A percentile compares a stretch with the other conserved stretches of the same genome.
Evolutionary conservation across 1,140 invertebrate genomes (phyloP).

Genomic region (Listronotus bonariensis): DNA sequence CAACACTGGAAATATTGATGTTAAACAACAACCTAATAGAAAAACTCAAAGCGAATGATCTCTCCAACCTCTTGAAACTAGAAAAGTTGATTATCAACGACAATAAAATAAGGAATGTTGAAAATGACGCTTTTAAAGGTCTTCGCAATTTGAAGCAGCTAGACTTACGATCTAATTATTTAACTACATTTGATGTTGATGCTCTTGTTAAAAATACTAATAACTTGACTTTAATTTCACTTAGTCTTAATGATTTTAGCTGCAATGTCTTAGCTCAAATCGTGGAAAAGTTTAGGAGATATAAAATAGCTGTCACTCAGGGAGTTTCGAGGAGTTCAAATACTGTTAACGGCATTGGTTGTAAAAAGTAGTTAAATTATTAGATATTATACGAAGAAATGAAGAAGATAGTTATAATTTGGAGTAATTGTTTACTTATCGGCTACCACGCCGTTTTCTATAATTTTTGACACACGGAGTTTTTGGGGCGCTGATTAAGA

Average conservation of each 20-base stretch:
- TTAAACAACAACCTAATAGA: slow-evolving; percentile 34
- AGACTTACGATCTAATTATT: slow-evolving; percentile 33
- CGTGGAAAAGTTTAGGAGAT: slow-evolving; percentile 16
- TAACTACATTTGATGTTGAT: slow-evolving; percentile 26
- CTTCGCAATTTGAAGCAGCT: slow-evolving; percentile 25
- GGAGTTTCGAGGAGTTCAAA: slow-evolving; percentile 22
- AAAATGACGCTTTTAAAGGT: slow-evolving; percentile 13
- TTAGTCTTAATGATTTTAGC: slow-evolving; percentile 34
- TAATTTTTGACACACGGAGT: too few species aligned
- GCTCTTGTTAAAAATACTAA: slow-evolving; percentile 13
- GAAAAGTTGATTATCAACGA: slow-evolving; percentile 24
- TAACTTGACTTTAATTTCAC: slow-evolving; percentile 14
- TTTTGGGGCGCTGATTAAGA: too few species aligned
- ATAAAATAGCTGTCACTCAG: slow-evolving; percentile 6
- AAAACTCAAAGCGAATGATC: slow-evolving; percentile 9
- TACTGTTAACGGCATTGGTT: slow-evolving; percentile 30
- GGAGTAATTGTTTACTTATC: too few species aligned
- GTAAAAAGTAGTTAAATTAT: slow-evolving; percentile 11
- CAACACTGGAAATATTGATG: slow-evolving; percentile 19
- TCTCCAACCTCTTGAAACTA: slow-evolving; percentile 24
- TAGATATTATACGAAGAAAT: too few species aligned
- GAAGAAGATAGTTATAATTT: too few species aligned
- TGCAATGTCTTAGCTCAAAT: slow-evolving; percentile 23
- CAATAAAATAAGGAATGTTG: slow-evolving; percentile 18
- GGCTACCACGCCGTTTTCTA: too few species aligned